These are phyloP conservation scores for Coilia nasus DNA, from an alignment of 2,797 vertebrate genomes.

Conservation along the genomic window DNA sequence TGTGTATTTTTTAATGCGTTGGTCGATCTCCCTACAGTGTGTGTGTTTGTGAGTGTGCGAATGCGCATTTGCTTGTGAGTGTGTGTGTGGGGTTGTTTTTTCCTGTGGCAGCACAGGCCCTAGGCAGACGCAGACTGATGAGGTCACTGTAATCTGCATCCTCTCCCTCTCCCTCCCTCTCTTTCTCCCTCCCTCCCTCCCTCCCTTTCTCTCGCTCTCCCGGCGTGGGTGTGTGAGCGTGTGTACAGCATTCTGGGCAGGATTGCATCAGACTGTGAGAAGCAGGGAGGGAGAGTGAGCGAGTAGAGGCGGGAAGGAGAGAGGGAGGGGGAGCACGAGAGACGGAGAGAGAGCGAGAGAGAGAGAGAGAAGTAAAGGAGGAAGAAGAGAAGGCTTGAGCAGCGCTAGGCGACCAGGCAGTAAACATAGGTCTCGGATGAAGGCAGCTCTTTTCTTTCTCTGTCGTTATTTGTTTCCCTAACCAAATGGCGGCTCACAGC, in stretches of 20 bases:
- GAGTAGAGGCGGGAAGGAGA: background rate
- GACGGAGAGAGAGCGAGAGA: conserved; percentile 59
- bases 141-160: conserved; percentile 61
- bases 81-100: background rate
- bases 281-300: conserved; percentile 52
- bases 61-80: conserved; percentile 31
- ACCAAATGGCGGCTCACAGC: conserved; percentile 49
- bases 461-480: background rate
- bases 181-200: background rate
- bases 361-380: conserved; percentile 47
- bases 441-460: conserved; percentile 54
- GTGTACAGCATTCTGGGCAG: conserved; percentile 80
- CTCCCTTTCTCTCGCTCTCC: conserved; percentile 41
- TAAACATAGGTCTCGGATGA: conserved; percentile 66
- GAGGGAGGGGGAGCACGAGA: conserved; percentile 17
- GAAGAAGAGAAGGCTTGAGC: conserved; percentile 54
- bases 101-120: conserved; percentile 37
- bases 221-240: conserved; percentile 62
- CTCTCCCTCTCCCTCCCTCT: conserved; percentile 15
- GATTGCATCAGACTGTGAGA: conserved; percentile 83
- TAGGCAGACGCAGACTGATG: conserved; percentile 63
- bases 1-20: background rate
- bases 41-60: conserved; percentile 40
- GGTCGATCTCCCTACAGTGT: background rate
- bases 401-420: conserved; percentile 75